Base-by-base conservation (phyloP, 2,888 invertebrate genomes). In the Watsonalla cultraria region DNA sequence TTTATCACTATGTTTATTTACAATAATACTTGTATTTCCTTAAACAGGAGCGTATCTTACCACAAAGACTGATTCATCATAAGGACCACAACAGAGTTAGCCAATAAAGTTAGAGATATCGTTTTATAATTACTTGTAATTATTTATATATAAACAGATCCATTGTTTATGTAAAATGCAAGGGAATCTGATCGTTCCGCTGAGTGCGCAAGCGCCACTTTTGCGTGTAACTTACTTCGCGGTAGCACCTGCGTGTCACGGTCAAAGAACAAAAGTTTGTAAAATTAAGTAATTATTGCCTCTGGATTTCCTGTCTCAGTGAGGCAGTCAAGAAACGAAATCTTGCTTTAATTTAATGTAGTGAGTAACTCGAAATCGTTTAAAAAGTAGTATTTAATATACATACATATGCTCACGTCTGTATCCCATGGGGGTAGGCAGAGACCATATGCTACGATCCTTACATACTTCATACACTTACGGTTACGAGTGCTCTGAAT, bases 101-200 rank as follows among this genome's bases (percentile, higher is more conserved):
- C 37, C 37, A 37, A 37, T 37, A 7, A 37, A 37, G 37, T 37
- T 24, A 24, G 24, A 24, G 24, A 24, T 24, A 24, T 24, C 24
- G 24, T 24, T 24, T 24, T 24, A 24, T 24, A 24, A 24, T 24
- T 24, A 24, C 24, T 24, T 24, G 24, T 24, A 24, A 24, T 24
- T 24, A 24, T 24, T 24, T 24, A 24, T 24, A 42, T 11, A 42
- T 42, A 11, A 42, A 42, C 11, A 42, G 42, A 11, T 11, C 42
- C 11, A 42, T 42, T 42, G 42, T 42, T 42, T 42, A 11, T 42
- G 11, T 5, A 0, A 42, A 8, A 42, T 11, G 42, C 64, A 55
- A 54, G 55, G 60, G 56, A 59, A 55, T 60, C 56, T 52, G 56
- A 58, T 57, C 59, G 52, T 51, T 52, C 47, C 50, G 15, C 51